Evolutionary conservation across 2,797 vertebrate genomes (phyloP).

Genomic region (Phoeniculus purpureus): DNA sequence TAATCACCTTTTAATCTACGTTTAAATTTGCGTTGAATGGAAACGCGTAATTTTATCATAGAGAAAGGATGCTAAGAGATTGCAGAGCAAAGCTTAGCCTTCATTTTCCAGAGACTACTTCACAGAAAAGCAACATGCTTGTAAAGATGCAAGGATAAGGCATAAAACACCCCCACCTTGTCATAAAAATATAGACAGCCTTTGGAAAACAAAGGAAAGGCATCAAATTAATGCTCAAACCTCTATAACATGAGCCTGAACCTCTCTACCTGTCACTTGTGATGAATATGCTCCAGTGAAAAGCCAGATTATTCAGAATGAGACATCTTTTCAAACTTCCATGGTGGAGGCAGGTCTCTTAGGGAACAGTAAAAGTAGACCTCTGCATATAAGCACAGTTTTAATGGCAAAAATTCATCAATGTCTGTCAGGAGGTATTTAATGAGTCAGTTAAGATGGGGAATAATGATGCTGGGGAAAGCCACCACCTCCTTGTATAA

Average conservation of each 20-base stretch:
- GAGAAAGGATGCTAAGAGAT: constrained; percentile 31
- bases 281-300: constrained; percentile 59
- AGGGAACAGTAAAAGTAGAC: constrained; percentile 61
- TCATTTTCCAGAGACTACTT: constrained; percentile 37
- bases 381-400: constrained; percentile 62
- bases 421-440: constrained; percentile 66
- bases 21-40: constrained; percentile 70
- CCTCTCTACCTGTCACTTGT: constrained; percentile 55
- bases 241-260: constrained; percentile 32
- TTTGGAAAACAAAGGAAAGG: constrained; percentile 62
- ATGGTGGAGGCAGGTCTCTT: constrained; percentile 46
- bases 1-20: constrained; percentile 77
- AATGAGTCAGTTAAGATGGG: constrained; percentile 67
- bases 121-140: constrained; percentile 10
- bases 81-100: constrained; percentile 23
- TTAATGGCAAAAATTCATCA: constrained; percentile 67
- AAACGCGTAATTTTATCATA: constrained; percentile 70
- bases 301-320: constrained; percentile 64
- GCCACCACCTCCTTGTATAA: constrained; percentile 27
- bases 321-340: constrained; percentile 66
- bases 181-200: constrained; percentile 65
- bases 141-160: constrained; percentile 40
- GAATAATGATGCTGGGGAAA: constrained; percentile 45
- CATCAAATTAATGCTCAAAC: constrained; percentile 63
- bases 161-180: constrained; percentile 41